Evolutionary conservation across 2,888 invertebrate species (phyloP), one percentile per base, ranked within the genome.

Genomic region (Thera britannica): DNA sequence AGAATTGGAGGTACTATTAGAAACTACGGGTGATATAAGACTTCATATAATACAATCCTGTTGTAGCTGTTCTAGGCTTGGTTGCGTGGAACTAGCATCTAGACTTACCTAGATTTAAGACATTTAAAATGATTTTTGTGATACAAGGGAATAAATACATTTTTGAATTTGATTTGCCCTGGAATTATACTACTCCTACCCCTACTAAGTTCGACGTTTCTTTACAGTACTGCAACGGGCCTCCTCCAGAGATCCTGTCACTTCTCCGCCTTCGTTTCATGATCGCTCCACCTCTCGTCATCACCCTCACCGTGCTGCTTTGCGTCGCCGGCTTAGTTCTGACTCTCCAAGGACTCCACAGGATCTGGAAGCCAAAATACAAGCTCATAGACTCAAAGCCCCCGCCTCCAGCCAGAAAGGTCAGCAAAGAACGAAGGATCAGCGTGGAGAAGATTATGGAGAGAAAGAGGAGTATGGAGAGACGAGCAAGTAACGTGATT

Each of bases 281-380:
- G 69, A 86, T 94, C 55, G 93, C 90, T 0, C 95, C 95, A 0
- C 90, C 94, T 0, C 75, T 94, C 2, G 84, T 95, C 77, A 89
- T 93, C 74, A 85, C 90, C 0, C 48, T 92, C 0, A 88, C 93
- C 60, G 85, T 93, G n/a, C 52, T 93, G 0, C 84, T 95, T 48
- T 82, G 94, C 70, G 58, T 92, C 59, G 77, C 87, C 4, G 95
- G 95, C 2, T 58, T 93, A 4, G 82, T 91, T 59, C 83, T 95
- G 8, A 84, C 94, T 3, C 83, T 87, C 23, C 88, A 86, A 70
- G 90, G 92, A 1, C 79, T 87, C 36, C 86, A 88, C 73, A 79
- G 89, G 41, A 75, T 90, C 38, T 83, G 82, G 79, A 88, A 82
- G 52, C 90, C 92, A 12, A 69, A 51, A 60, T 68, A 92, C 77